A percentile compares a stretch with the other conserved stretches of the same genome.
These are phyloP conservation scores for Botrylloides violaceus DNA, from an alignment of 23 tunicate species.

Conservation along the genomic window DNA sequence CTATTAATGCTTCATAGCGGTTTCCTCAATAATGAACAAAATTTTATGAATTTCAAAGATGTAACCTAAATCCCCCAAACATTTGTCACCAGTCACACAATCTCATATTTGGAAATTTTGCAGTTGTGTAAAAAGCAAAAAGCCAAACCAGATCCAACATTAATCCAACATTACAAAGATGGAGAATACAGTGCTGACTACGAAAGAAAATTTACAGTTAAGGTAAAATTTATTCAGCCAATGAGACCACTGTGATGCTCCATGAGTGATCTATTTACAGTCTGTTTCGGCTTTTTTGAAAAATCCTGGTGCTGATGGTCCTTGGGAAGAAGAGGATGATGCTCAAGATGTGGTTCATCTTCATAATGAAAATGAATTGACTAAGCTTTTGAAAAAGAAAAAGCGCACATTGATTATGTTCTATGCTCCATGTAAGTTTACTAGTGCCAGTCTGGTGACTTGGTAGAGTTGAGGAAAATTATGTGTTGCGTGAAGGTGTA, in stretches of 20 bases:
- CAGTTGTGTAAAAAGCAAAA: conserved; percentile 92
- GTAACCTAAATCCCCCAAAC: too few relatives aligned
- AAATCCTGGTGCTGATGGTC: conserved; percentile 85
- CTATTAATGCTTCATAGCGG: too few relatives aligned
- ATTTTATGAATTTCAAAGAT: too few relatives aligned
- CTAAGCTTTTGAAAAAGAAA: conserved; percentile 73
- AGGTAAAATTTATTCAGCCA: too few relatives aligned
- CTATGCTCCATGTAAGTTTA: conserved; percentile 88
- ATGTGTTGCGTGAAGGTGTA: not conserved
- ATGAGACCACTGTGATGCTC: too few relatives aligned
- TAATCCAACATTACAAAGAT: conserved; percentile 76
- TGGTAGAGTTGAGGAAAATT: not conserved
- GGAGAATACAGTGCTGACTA: conserved; percentile 85
- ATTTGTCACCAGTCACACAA: not conserved
- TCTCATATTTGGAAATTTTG: not conserved
- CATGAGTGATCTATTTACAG: conserved; percentile 17
- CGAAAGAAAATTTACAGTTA: conserved; percentile 76
- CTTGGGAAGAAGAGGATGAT: conserved; percentile 89
- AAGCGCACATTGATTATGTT: conserved; percentile 81
- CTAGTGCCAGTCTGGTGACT: too few relatives aligned
- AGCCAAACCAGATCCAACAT: conserved; percentile 39
- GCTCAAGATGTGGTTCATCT: conserved; percentile 88
- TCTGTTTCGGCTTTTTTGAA: conserved; percentile 60
- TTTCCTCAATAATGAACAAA: too few relatives aligned
- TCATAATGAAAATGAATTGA: conserved; percentile 76